Conservation (phyloP, 2,888 invertebrate genomes). For the Lymantria dispar region DNA sequence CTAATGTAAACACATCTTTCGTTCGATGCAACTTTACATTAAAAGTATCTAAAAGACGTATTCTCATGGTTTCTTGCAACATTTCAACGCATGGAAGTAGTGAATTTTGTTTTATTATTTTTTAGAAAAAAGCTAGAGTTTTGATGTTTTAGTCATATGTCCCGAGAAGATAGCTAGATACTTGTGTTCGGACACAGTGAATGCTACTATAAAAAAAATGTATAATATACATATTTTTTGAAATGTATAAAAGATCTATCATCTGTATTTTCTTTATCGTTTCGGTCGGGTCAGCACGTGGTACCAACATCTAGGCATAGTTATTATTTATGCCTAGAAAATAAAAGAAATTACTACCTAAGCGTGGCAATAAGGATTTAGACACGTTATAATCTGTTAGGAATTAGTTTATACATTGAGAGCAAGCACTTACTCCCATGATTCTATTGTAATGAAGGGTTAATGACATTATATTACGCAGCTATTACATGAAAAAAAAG, state of each 20-base stretch:
- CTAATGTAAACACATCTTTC: too few relatives aligned
- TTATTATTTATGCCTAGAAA: neutral
- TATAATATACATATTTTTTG: conserved; percentile 68
- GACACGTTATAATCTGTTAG: too few relatives aligned
- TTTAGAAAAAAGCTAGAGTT: conserved; percentile 70
- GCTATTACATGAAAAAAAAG: too few relatives aligned
- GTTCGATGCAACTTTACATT: too few relatives aligned
- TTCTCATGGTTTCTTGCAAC: conserved; percentile 12
- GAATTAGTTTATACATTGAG: too few relatives aligned
- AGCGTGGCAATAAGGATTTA: neutral
- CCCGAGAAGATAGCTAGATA: conserved; percentile 43
- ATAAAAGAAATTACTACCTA: neutral
- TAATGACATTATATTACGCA: too few relatives aligned
- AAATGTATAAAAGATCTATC: conserved; percentile 66
- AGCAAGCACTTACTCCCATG: too few relatives aligned
- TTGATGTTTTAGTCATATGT: conserved; percentile 67
- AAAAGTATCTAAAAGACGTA: neutral
- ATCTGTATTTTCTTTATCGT: conserved; percentile 42
- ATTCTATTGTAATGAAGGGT: too few relatives aligned
- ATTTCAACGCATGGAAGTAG: conserved; percentile 29
- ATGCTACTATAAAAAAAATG: conserved; percentile 33
- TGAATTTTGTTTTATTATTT: conserved; percentile 39
- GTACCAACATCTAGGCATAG: neutral
- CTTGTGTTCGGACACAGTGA: conserved; percentile 66
- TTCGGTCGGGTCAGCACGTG: conserved; percentile 29